Conservation (phyloP, 2,797 vertebrate species). For the Molossus alvarezi region DNA sequence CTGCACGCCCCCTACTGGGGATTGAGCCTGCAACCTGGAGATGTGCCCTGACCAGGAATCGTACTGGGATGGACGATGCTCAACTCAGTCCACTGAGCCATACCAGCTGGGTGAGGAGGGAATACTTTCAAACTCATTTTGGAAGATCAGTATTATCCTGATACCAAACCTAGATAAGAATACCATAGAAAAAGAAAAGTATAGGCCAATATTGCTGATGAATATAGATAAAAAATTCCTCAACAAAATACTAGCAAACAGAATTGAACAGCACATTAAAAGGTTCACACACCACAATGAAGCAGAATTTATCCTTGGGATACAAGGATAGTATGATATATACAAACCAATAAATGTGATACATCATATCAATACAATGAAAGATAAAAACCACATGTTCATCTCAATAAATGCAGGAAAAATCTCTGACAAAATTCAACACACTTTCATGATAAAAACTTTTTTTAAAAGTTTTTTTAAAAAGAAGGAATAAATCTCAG, state of each 20-base stretch:
- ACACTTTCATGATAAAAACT: background rate
- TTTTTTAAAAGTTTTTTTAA: background rate
- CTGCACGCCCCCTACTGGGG: no score
- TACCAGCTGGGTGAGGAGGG: background rate
- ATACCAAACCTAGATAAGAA: background rate
- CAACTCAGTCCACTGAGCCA: no score
- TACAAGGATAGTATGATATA: background rate
- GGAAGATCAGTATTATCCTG: background rate
- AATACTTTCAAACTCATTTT: background rate
- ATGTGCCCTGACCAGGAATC: no score
- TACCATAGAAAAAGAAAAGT: background rate
- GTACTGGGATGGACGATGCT: no score
- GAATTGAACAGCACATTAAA: background rate
- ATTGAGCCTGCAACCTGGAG: no score
- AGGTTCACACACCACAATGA: background rate
- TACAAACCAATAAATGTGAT: background rate
- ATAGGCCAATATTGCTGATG: background rate
- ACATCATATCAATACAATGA: background rate
- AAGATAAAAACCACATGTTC: background rate
- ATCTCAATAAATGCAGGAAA: background rate
- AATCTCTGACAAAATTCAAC: background rate
- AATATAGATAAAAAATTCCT: background rate
- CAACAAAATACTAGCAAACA: background rate
- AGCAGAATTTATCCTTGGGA: background rate
- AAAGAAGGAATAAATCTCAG: background rate